phyloP scores from a whole-genome alignment of 2,888 invertebrate genomes.

The Smittia aterrima region DNA sequence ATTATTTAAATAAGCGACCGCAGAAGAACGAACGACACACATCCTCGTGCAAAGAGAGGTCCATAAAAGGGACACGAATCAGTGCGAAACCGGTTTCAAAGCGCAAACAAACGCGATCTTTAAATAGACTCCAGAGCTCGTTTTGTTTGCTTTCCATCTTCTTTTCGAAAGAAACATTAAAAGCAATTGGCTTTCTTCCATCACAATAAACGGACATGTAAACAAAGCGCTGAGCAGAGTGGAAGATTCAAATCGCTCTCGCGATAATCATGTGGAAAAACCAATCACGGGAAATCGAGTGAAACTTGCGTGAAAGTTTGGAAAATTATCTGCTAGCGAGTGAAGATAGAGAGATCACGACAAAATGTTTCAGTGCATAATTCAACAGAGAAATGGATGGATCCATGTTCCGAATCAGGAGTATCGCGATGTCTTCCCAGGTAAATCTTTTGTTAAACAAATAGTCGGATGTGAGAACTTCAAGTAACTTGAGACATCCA shows the following conservation, averaged over 20 bases:
- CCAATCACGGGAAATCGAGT: background rate
- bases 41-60: background rate
- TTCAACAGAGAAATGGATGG: slow-evolving; percentile 76
- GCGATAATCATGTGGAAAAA: background rate
- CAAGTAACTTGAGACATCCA: background rate
- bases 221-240: background rate
- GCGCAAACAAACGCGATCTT: slow-evolving; percentile 18
- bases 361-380: slow-evolving; percentile 79
- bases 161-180: background rate
- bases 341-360: background rate
- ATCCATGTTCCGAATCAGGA: slow-evolving; percentile 68
- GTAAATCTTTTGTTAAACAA: slow-evolving; percentile 53
- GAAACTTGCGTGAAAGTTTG: background rate
- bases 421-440: slow-evolving; percentile 71
- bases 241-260: background rate
- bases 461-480: background rate
- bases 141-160: background rate
- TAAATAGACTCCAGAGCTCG: slow-evolving; percentile 11
- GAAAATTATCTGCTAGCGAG: background rate
- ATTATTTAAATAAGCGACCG: background rate
- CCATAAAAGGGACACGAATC: slow-evolving; percentile 34
- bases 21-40: slow-evolving; percentile 13
- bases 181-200: background rate
- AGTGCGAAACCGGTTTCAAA: slow-evolving; percentile 15
- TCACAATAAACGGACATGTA: slow-evolving; percentile 17